Evolutionary conservation across 1,140 invertebrate genomes (phyloP).

Genomic region (Drosophila carrolli): DNA sequence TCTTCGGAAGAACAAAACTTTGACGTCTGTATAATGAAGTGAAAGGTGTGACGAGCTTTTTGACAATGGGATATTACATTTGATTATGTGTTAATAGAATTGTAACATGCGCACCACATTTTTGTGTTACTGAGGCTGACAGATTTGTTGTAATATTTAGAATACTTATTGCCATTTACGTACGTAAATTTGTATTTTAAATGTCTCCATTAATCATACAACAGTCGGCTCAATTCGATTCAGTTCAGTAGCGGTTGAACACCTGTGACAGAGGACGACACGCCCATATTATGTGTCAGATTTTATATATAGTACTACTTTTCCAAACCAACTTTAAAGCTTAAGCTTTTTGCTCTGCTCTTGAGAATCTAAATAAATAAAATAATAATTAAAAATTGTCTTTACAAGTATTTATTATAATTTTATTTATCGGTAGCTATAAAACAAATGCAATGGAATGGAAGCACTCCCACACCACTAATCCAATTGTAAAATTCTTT

Average conservation of each 20-base stretch:
- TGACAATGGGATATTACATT: not conserved
- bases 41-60: constrained; percentile 1
- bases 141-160: not conserved
- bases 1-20: constrained; percentile 5
- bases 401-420: not conserved
- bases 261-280: constrained; percentile 28
- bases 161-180: constrained; percentile 9
- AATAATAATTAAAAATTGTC: not conserved
- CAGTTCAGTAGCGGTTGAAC: constrained; percentile 23
- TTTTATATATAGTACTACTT: constrained; percentile 3
- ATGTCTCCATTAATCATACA: constrained; percentile 32
- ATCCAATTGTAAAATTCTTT: not conserved
- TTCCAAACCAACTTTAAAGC: not conserved
- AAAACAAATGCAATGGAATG: not conserved
- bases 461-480: constrained; percentile 7
- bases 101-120: not conserved
- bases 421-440: not conserved
- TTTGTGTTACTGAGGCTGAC: not conserved
- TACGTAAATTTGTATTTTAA: constrained; percentile 19
- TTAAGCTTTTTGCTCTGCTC: too few relatives aligned
- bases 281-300: constrained; percentile 21
- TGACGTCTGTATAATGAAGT: constrained; percentile 5
- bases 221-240: constrained; percentile 8
- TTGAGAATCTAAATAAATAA: constrained; percentile 2
- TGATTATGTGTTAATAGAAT: too few relatives aligned